A percentile compares a stretch with the other conserved stretches of the same genome.
phyloP scores from a whole-genome alignment of 2,113 vertebrate species.

The Chelonoidis abingdonii region DNA sequence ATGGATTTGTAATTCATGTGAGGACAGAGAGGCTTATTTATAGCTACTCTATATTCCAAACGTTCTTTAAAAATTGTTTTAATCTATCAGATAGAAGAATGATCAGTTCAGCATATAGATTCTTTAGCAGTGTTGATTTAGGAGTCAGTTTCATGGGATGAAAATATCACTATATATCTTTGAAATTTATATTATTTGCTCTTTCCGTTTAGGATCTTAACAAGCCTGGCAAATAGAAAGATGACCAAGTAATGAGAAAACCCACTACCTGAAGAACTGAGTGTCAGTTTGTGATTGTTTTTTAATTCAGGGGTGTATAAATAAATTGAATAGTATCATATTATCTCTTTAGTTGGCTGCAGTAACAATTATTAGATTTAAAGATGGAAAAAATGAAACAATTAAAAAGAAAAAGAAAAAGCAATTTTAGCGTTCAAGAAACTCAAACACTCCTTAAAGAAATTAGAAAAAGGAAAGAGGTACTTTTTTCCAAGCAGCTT shows the following conservation, averaged over 20 bases:
- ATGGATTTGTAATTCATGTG: not conserved
- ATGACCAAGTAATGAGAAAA: constrained; percentile 56
- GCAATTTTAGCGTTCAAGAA: constrained; percentile 96
- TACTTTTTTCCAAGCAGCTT: constrained; percentile 94
- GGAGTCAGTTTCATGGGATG: constrained; percentile 16
- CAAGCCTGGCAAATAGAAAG: constrained; percentile 55
- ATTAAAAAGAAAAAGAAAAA: constrained; percentile 94
- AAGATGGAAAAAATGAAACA: constrained; percentile 89
- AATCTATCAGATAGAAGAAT: not conserved
- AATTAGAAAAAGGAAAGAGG: constrained; percentile 91
- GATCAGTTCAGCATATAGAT: not conserved
- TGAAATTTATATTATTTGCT: constrained; percentile 59
- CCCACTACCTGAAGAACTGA: constrained; percentile 50
- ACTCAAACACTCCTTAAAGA: constrained; percentile 94
- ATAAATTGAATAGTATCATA: constrained; percentile 27
- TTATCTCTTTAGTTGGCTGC: constrained; percentile 27
- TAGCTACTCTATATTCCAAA: not conserved
- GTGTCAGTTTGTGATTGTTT: constrained; percentile 31
- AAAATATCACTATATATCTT: constrained; percentile 15
- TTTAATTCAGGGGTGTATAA: constrained; percentile 5
- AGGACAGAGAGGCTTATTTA: not conserved
- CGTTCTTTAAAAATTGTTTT: not conserved
- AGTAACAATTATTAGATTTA: constrained; percentile 57
- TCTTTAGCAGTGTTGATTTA: constrained; percentile 18
- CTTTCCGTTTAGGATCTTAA: constrained; percentile 65